A percentile compares a stretch with the other conserved stretches of the same genome.
phyloP scores from a whole-genome alignment of 30 jellyfish, hydroid and myxozoan species.

The Haliclystus octoradiatus region DNA sequence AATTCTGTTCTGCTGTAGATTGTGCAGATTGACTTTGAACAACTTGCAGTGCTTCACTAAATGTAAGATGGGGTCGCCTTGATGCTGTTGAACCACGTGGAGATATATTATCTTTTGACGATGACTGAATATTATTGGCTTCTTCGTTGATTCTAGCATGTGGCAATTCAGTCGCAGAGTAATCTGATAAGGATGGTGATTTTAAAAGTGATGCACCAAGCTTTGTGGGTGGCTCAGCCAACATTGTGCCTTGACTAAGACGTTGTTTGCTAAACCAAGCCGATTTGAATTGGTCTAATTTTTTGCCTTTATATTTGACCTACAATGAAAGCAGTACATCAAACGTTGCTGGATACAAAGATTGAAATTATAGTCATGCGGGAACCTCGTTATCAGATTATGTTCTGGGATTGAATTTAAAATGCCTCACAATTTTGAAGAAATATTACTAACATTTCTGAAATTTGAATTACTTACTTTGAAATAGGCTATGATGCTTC shows the following conservation, averaged over 20 bases:
- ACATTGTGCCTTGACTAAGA: constrained; percentile 18
- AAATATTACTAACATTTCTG: too few relatives aligned
- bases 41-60: constrained; percentile 82
- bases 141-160: constrained; percentile 21
- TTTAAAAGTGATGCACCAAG: not conserved
- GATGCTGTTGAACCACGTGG: not conserved
- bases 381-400: not conserved
- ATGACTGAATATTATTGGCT: constrained; percentile 34
- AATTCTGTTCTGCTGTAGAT: not conserved
- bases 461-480: too few relatives aligned
- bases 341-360: not conserved
- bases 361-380: not conserved
- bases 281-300: constrained; percentile 86
- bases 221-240: not conserved
- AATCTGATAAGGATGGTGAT: not conserved
- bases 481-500: too few relatives aligned
- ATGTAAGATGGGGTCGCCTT: constrained; percentile 35
- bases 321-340: constrained; percentile 5
- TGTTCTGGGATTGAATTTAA: too few relatives aligned
- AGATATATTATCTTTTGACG: constrained; percentile 1
- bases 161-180: not conserved
- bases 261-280: constrained; percentile 83
- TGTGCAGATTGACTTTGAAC: constrained; percentile 21
- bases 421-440: too few relatives aligned
- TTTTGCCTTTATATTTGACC: constrained; percentile 88